Base-by-base conservation (phyloP, 2,113 vertebrate genomes). In the Leucosticte australis region DNA sequence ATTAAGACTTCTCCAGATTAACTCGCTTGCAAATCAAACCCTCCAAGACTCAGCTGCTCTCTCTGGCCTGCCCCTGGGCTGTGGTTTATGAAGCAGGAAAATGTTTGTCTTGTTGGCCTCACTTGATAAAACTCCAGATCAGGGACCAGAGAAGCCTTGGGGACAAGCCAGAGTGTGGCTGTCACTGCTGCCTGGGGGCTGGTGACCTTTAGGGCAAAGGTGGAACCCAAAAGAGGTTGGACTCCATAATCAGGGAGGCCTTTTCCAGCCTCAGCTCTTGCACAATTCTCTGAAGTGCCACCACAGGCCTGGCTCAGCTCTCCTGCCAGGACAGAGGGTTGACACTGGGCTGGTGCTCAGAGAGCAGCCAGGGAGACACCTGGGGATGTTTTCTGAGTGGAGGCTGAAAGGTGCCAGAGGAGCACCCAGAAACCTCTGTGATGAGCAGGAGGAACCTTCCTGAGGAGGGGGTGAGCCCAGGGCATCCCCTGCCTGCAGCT, bases 331-430 rank as follows among this genome's bases (percentile, higher is more conserved):
- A 37, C 46, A 91, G 77, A 64, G 65, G 4, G 53, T 22, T 74
- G 39, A 9, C 33, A 0, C 35, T 39, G 47, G 41, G 50, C 22
- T 39, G 8, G 3, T 13, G 33, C 3, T 67, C 23, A 63, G 23
- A 12, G 52, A 35, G 27, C 33, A 21, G 41, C 26, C 26, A 50
- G 47, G 44, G 30, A 84, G 22, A 2, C 28, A 15, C 27, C 13
- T 37, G 55, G 26, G 87, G 33, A 1, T 19, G 2, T 15, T 65
- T 74, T n/a, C 41, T 1, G 4, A 46, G 21, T 0, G 3, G 18
- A 20, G 27, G 7, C 1, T 15, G 44, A 11, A 27, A 56, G 60
- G 73, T 5, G 26, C 35, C 49, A 67, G 30, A 70, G 55, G 37
- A 76, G 5, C 59, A 46, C 12, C 26, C 62, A 73, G 59, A 53